phyloP scores from a whole-genome alignment of 2,113 vertebrate genomes.

The Rissa tridactyla region DNA sequence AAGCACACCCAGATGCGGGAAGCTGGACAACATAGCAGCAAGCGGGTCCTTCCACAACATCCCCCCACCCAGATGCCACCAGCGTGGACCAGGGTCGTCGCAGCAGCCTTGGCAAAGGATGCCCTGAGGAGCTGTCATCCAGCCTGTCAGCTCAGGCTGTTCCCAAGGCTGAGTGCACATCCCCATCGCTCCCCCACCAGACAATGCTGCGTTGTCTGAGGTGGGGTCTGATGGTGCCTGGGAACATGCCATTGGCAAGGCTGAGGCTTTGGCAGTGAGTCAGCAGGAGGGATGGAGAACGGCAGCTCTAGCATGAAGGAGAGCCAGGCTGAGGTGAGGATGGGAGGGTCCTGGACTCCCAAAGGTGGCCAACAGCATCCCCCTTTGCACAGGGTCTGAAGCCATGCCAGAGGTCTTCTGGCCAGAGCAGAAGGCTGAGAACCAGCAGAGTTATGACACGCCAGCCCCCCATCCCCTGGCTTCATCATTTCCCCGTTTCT shows the following conservation, averaged over 20 bases:
- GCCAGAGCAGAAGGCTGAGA: neutral
- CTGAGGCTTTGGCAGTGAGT: neutral
- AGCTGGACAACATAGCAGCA: neutral
- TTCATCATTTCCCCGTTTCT: neutral
- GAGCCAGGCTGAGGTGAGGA: neutral
- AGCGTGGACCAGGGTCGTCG: accelerated
- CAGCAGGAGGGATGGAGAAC: neutral
- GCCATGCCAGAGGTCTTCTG: neutral
- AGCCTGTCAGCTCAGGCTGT: neutral
- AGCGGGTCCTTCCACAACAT: accelerated
- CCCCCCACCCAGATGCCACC: neutral
- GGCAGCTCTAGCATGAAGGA: neutral
- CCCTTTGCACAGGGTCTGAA: neutral
- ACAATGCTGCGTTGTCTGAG: neutral
- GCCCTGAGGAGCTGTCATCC: neutral
- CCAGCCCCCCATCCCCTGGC: neutral
- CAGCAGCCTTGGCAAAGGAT: neutral
- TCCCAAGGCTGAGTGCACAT: accelerated
- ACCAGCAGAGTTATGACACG: neutral
- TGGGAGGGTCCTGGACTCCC: neutral
- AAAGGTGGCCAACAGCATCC: neutral
- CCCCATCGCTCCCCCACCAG: neutral
- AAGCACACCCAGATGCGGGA: neutral
- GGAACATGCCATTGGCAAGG: neutral
- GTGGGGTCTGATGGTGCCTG: neutral